A percentile compares a stretch with the other conserved stretches of the same genome.
These are phyloP conservation scores for Schizopygopsis pylzovi DNA, from an alignment of 2,797 vertebrate species.

Conservation along the genomic window DNA sequence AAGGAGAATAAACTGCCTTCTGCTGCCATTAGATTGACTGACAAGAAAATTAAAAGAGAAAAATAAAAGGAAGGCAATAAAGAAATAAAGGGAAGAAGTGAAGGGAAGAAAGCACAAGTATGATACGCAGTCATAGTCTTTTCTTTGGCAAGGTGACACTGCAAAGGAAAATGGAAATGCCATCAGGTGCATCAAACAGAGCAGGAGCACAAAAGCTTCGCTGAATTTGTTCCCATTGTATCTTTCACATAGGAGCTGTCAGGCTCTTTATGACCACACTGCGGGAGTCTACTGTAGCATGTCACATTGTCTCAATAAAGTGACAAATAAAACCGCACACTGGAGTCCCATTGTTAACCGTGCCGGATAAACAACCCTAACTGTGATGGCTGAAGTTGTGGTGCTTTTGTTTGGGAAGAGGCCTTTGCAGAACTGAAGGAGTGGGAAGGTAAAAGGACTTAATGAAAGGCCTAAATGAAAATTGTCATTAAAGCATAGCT, in stretches of 20 bases:
- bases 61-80: not conserved
- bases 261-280: constrained; percentile 71
- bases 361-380: constrained; percentile 71
- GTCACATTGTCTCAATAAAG: constrained; percentile 81
- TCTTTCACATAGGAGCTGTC: constrained; percentile 64
- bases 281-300: constrained; percentile 70
- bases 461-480: not conserved
- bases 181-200: constrained; percentile 64
- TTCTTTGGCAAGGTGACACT: constrained; percentile 65
- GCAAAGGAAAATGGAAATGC: constrained; percentile 65
- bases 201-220: constrained; percentile 49
- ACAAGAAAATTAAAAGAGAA: constrained; percentile 57
- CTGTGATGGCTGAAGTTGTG: constrained; percentile 52
- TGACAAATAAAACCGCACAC: constrained; percentile 81
- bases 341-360: constrained; percentile 74
- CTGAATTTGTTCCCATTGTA: constrained; percentile 42
- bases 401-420: not conserved
- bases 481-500: not conserved
- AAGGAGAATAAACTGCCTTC: constrained; percentile 10
- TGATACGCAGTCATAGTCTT: constrained; percentile 60
- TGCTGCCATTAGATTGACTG: constrained; percentile 52
- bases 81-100: constrained; percentile 48
- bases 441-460: not conserved
- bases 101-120: constrained; percentile 46
- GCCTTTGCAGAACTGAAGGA: not conserved